Percentiles rank a stretch among this genome's conserved stretches.
Conservation (phyloP, 1,140 invertebrate species). For the Oscheius sp. region DNA sequence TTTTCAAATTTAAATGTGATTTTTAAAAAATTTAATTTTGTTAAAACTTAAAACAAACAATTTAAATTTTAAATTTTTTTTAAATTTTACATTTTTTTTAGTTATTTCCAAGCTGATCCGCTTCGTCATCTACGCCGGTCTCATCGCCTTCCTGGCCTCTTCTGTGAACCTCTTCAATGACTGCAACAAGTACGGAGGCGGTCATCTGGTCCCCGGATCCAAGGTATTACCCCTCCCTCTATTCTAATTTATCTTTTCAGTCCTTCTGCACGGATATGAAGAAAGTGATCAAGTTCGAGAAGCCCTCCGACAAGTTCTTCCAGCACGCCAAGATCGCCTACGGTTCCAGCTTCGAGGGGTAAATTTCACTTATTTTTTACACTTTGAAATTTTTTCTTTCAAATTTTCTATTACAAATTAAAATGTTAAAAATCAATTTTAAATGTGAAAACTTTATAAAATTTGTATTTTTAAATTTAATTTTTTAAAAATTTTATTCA, state of each 20-base stretch:
- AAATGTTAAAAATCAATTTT: not conserved
- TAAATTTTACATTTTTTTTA: not conserved
- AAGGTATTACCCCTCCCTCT: not conserved
- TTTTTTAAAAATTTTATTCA: not conserved
- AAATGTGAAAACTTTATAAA: too few species aligned
- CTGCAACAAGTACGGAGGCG: not conserved
- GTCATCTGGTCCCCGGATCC: not conserved
- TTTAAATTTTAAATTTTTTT: not conserved
- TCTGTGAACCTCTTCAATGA: constrained; percentile 12
- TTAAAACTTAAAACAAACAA: too few species aligned
- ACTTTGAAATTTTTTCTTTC: not conserved
- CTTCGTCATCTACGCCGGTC: not conserved
- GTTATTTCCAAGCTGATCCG: not conserved
- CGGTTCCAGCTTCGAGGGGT: not conserved
- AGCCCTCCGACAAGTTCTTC: constrained; percentile 12
- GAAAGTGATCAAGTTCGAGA: not conserved
- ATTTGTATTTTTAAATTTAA: not conserved
- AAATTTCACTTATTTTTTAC: not conserved
- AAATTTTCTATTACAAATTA: not conserved
- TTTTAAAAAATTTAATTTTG: too few species aligned
- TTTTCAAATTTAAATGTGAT: too few species aligned
- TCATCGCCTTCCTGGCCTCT: not conserved
- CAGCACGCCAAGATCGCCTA: constrained; percentile 4
- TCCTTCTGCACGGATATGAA: constrained; percentile 16
- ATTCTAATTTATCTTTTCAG: not conserved